Evolutionary conservation across 2,113 vertebrate genomes (phyloP).

Genomic region (Telmatochromis brachygnathus): DNA sequence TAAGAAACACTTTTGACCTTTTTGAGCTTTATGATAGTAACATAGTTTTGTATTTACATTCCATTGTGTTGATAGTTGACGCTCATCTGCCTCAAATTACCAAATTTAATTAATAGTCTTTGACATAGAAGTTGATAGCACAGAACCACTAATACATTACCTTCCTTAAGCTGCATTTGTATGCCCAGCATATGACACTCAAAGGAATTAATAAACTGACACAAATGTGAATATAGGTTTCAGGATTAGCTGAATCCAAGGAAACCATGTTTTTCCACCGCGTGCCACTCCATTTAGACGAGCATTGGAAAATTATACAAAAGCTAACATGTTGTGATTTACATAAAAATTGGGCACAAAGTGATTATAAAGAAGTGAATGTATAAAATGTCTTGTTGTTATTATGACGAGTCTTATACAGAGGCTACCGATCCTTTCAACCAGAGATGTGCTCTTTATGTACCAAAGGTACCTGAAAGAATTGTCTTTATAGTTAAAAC

Average conservation of each 20-base stretch:
- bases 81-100: neutral
- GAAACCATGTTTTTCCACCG: neutral
- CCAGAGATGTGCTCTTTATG: neutral
- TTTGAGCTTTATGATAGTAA: neutral
- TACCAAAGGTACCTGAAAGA: neutral
- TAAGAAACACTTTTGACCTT: neutral
- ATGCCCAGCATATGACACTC: neutral
- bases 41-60: neutral
- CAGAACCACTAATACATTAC: accelerated
- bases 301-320: neutral
- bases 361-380: neutral
- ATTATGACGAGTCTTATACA: neutral
- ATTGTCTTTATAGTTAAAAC: neutral
- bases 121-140: neutral
- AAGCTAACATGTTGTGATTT: neutral
- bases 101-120: neutral
- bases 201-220: neutral
- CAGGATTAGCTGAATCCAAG: neutral
- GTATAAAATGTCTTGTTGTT: neutral
- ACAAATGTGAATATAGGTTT: neutral
- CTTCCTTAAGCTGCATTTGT: neutral
- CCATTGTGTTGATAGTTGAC: neutral
- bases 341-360: neutral
- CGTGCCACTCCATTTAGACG: neutral
- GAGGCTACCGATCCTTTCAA: neutral